Evolutionary conservation across 2,113 vertebrate genomes (phyloP), one percentile per base, ranked within the genome.

Genomic region (Cyanoliseus patagonus): DNA sequence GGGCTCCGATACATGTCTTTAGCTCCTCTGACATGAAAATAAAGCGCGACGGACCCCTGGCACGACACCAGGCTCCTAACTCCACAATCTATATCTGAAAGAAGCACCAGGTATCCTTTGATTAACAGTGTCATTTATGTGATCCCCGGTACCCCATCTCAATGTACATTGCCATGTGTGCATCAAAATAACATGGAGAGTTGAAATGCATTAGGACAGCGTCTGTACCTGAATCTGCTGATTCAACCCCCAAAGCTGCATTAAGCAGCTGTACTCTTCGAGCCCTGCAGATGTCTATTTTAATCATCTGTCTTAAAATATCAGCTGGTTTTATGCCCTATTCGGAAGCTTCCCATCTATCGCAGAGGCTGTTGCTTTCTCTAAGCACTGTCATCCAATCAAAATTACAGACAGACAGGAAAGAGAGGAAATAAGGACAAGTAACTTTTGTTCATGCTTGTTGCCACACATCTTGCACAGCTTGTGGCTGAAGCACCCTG

Each of bases 221-320:
- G n/a, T 74, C 88, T 92, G 83, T 96, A 96, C 95, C 96, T 95
- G 95, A 91, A 94, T 94, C 67, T 96, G 92, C 96, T 95, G 95
- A 94, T 92, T 96, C 94, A 96, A 93, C 86, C 91, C 80, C 66
- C 90, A 66, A 94, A 91, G 83, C 91, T 95, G 91, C 83, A 69
- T 94, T 93, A 91, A 84, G 91, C 95, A 94, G 95, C 94, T 97
- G 96, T 92, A 95, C 59, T 92, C 89, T 84, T 92, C 30, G 59
- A 90, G 81, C 63, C 81, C 68, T 53, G 92, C 93, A 97, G 83
- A 94, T 84, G 72, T 85, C 74, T 93, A 92, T 95, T 96, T 96
- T 94, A 96, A 97, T 96, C 77, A 94, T 97, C 91, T 89, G 83
- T 97, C 88, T 94, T 95, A 94, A 96, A 95, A 94, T 64, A 86